phyloP scores from a whole-genome alignment of 2,888 invertebrate genomes.

The Gonocerus acuteangulatus region DNA sequence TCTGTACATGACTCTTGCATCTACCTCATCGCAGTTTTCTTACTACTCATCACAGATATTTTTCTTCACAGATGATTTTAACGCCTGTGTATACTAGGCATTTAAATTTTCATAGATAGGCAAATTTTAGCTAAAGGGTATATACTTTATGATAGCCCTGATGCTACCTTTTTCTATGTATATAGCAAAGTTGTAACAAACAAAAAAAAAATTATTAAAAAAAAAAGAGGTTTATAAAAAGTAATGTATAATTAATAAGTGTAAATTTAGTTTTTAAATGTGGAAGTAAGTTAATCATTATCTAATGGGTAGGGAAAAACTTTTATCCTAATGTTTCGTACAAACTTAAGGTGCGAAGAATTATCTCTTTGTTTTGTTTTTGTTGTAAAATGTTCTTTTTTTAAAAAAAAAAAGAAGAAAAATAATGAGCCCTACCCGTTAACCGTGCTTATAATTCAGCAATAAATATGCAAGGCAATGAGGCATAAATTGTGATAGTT shows the following conservation, averaged over 20 bases:
- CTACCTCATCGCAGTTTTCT: conserved; percentile 9
- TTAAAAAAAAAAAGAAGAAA: too few species aligned
- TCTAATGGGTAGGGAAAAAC: not conserved
- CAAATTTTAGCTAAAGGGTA: conserved; percentile 10
- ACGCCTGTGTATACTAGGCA: conserved; percentile 19
- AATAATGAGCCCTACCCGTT: too few species aligned
- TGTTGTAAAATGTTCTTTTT: too few species aligned
- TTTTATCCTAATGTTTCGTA: not conserved
- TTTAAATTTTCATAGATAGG: conserved; percentile 22
- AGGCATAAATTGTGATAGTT: conserved; percentile 16
- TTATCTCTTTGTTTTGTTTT: too few species aligned
- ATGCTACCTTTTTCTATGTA: conserved; percentile 15
- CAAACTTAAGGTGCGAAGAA: too few species aligned
- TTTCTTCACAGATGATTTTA: conserved; percentile 26
- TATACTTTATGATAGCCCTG: not conserved
- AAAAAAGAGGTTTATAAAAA: not conserved
- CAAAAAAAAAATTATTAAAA: not conserved
- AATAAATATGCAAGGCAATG: conserved; percentile 18
- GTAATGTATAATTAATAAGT: conserved; percentile 1
- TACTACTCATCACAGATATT: conserved; percentile 2
- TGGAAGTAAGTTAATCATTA: not conserved
- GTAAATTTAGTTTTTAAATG: conserved; percentile 16
- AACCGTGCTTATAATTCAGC: conserved; percentile 1
- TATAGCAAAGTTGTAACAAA: conserved; percentile 10
- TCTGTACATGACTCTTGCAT: conserved; percentile 6